Evolutionary conservation across 2,888 invertebrate genomes (phyloP).

Genomic region (Chrysopilus asiliformis): DNA sequence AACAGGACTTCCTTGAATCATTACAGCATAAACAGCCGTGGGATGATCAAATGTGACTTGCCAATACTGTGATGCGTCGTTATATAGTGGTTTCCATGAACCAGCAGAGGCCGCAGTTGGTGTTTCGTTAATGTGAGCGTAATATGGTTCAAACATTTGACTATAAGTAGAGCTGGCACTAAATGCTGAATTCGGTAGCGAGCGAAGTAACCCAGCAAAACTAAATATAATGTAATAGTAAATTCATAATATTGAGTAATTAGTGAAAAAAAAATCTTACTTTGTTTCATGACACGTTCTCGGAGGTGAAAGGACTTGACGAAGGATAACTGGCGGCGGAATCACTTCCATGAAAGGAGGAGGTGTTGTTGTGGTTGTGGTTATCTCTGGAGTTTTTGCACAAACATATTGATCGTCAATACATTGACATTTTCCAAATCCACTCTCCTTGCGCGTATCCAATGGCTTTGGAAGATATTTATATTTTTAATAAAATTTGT

Average conservation of each 20-base stretch:
- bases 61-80: slow-evolving; percentile 52
- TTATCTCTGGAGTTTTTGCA: no score
- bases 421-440: slow-evolving; percentile 67
- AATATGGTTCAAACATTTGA: slow-evolving; percentile 39
- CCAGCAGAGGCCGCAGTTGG: slow-evolving; percentile 31
- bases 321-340: slow-evolving; percentile 19
- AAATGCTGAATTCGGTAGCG: slow-evolving; percentile 43
- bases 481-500: no score
- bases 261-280: slow-evolving; percentile 20
- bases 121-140: slow-evolving; percentile 38
- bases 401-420: slow-evolving; percentile 62
- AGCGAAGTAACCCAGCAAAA: slow-evolving; percentile 24
- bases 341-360: no score
- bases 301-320: slow-evolving; percentile 35
- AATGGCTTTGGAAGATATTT: no score
- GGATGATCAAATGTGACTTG: slow-evolving; percentile 50
- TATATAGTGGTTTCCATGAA: slow-evolving; percentile 54
- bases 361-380: no score
- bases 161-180: slow-evolving; percentile 44
- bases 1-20: slow-evolving; percentile 54
- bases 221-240: slow-evolving; percentile 1
- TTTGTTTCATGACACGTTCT: slow-evolving; percentile 33
- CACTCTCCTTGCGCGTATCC: no score
- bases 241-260: not conserved
- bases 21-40: slow-evolving; percentile 60